Percentiles rank a stretch among this genome's conserved stretches.
phyloP scores from a whole-genome alignment of 23 tunicate species.

The Trididemnum clinides region DNA sequence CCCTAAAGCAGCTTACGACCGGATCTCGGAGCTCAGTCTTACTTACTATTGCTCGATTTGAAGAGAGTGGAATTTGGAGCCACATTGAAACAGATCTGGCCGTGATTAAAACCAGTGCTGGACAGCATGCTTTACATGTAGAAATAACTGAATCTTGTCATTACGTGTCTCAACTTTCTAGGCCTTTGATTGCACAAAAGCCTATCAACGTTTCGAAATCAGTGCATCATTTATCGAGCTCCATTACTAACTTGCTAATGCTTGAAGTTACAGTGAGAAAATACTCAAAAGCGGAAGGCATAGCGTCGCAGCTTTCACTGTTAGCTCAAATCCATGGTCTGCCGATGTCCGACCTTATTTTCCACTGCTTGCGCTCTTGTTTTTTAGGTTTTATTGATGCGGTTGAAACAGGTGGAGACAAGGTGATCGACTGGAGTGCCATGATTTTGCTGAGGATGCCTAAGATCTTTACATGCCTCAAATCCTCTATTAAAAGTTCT shows the following conservation, averaged over 20 bases:
- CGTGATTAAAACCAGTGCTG: slow-evolving; percentile 75
- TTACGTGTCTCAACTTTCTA: slow-evolving; percentile 77
- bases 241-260: slow-evolving; percentile 45
- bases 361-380: slow-evolving; percentile 55
- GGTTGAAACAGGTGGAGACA: not conserved
- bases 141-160: slow-evolving; percentile 74
- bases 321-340: slow-evolving; percentile 70
- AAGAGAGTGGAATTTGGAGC: slow-evolving; percentile 90
- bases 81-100: slow-evolving; percentile 90
- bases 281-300: slow-evolving; percentile 50
- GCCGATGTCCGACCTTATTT: slow-evolving; percentile 27
- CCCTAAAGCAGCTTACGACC: slow-evolving; percentile 59
- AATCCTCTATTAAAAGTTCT: slow-evolving; percentile 1
- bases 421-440: slow-evolving; percentile 66
- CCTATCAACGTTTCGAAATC: slow-evolving; percentile 33
- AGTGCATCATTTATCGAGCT: slow-evolving; percentile 1
- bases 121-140: slow-evolving; percentile 47
- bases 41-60: slow-evolving; percentile 86
- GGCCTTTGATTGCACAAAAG: slow-evolving; percentile 35
- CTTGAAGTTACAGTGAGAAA: slow-evolving; percentile 61
- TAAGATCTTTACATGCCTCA: slow-evolving; percentile 31
- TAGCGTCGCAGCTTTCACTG: slow-evolving; percentile 67
- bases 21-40: slow-evolving; percentile 57
- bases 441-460: slow-evolving; percentile 64
- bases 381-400: slow-evolving; percentile 71